Evolutionary conservation across 1,140 invertebrate genomes (phyloP).

Genomic region (Oedothorax gibbosus): DNA sequence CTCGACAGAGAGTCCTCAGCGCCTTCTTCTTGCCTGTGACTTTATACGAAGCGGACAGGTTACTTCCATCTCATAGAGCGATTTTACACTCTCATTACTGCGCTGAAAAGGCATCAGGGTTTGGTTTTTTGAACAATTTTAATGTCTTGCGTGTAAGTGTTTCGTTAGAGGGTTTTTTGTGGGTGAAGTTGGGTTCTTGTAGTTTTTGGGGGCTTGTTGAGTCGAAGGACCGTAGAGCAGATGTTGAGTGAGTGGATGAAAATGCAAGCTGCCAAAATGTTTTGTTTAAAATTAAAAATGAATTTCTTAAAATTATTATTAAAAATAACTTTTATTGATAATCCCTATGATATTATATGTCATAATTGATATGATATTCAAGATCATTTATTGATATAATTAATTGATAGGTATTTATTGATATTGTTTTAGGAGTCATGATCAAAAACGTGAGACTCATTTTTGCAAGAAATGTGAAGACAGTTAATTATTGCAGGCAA

Average conservation of each 20-base stretch:
- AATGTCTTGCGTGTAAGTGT: slow-evolving; percentile 37
- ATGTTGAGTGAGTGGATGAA: neutral
- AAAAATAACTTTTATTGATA: too few relatives aligned
- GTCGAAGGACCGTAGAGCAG: neutral
- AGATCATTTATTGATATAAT: too few relatives aligned
- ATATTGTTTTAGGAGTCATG: too few relatives aligned
- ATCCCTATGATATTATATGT: too few relatives aligned
- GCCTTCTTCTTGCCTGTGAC: slow-evolving; percentile 21
- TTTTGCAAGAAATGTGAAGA: too few relatives aligned
- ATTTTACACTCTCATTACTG: slow-evolving; percentile 56
- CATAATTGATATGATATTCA: too few relatives aligned
- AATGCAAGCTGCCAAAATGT: neutral
- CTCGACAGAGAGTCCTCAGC: neutral
- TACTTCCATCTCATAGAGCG: slow-evolving; percentile 49
- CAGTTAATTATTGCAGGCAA: too few relatives aligned
- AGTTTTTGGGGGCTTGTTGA: neutral
- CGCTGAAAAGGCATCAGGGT: slow-evolving; percentile 11
- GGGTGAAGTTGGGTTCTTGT: neutral
- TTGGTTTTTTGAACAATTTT: slow-evolving; percentile 30
- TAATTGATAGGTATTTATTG: too few relatives aligned
- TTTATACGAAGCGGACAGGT: slow-evolving; percentile 7
- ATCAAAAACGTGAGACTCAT: too few relatives aligned
- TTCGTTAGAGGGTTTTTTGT: slow-evolving; percentile 17
- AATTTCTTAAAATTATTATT: too few relatives aligned
- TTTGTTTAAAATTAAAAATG: too few relatives aligned